These are phyloP conservation scores for Clavelina lepadiformis DNA, from an alignment of 23 tunicate genomes.

Conservation along the genomic window DNA sequence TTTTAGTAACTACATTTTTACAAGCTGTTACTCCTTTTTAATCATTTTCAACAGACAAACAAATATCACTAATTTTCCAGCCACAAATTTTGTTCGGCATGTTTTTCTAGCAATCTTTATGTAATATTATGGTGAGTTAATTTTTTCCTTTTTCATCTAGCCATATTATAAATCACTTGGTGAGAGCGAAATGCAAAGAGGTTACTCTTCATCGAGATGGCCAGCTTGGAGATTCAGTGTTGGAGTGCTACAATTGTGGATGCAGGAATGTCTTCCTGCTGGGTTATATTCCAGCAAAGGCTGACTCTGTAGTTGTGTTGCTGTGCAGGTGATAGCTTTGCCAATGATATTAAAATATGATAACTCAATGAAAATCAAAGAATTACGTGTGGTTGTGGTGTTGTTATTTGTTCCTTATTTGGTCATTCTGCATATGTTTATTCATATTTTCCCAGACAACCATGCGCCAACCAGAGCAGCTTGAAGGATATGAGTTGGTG, in stretches of 20 bases:
- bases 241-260: conserved; percentile 97
- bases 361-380: too few relatives aligned
- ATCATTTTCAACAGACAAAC: too few relatives aligned
- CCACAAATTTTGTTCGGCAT: too few relatives aligned
- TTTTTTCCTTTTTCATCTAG: conserved; percentile 12
- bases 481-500: conserved; percentile 94
- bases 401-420: background rate
- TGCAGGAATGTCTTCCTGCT: conserved; percentile 92
- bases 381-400: too few relatives aligned
- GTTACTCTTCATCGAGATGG: conserved; percentile 87
- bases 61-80: too few relatives aligned
- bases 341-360: too few relatives aligned
- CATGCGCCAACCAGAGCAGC: conserved; percentile 95
- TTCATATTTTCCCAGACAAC: conserved; percentile 54
- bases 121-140: background rate
- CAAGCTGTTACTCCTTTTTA: too few relatives aligned
- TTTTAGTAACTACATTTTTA: too few relatives aligned
- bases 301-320: conserved; percentile 94
- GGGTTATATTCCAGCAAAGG: conserved; percentile 95
- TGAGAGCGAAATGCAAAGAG: conserved; percentile 96
- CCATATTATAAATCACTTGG: conserved; percentile 95
- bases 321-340: conserved; percentile 98
- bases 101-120: too few relatives aligned
- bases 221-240: conserved; percentile 94
- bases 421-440: background rate